Percentiles rank a stretch among this genome's conserved stretches.
Evolutionary conservation across 2,113 vertebrate species (phyloP).

Genomic region (Hyla sarda): DNA sequence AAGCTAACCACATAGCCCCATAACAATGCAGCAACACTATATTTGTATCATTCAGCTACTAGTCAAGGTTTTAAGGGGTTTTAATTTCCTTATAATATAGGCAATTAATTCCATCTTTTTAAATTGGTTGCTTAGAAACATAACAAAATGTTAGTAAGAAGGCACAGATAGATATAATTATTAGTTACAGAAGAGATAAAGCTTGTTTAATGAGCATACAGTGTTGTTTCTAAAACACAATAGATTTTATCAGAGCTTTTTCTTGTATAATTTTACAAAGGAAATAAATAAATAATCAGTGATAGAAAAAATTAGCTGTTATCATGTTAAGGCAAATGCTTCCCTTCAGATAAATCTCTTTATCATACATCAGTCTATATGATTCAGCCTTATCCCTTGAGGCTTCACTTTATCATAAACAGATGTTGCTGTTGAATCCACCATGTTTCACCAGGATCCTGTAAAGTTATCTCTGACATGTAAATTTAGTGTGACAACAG

Average conservation of each 20-base stretch:
- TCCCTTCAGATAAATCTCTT: too few species aligned
- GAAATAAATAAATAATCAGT: too few species aligned
- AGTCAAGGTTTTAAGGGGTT: background rate
- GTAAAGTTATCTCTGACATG: too few species aligned
- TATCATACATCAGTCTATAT: too few species aligned
- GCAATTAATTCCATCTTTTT: background rate
- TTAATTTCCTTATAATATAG: background rate
- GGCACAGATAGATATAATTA: background rate
- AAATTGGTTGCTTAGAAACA: slow-evolving; percentile 7
- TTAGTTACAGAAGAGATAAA: slow-evolving; percentile 7
- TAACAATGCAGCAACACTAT: too few species aligned
- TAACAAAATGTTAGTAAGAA: background rate
- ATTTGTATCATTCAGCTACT: background rate
- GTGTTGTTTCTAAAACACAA: background rate
- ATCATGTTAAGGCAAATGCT: background rate
- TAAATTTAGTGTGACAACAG: too few species aligned
- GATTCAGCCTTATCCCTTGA: too few species aligned
- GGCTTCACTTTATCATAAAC: too few species aligned
- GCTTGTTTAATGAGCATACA: background rate
- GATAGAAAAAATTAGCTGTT: too few species aligned
- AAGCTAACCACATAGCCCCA: too few species aligned
- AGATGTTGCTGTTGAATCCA: too few species aligned
- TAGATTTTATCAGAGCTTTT: background rate
- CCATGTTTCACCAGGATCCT: too few species aligned
- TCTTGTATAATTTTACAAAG: background rate